Conservation (phyloP, 2,888 invertebrate genomes). For the Nymphalis urticae region DNA sequence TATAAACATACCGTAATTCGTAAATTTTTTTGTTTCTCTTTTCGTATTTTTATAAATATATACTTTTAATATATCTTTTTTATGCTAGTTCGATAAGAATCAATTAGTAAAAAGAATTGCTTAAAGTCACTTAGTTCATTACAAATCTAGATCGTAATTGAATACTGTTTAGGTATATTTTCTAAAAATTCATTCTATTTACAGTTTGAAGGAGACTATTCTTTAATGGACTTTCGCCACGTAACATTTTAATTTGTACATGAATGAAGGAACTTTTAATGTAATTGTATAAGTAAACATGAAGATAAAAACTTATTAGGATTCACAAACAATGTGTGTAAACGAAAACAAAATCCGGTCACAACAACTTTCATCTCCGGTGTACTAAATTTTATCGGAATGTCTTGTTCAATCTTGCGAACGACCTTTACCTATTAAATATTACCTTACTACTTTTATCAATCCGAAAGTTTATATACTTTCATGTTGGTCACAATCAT, state of each 20-base stretch:
- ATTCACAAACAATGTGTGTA: slow-evolving; percentile 31
- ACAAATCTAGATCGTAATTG: no score
- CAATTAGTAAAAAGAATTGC: no score
- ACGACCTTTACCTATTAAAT: slow-evolving; percentile 37
- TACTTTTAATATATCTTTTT: neutral
- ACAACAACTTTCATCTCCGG: slow-evolving; percentile 70
- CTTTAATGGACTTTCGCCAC: no score
- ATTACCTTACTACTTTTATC: neutral
- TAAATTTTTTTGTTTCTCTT: neutral
- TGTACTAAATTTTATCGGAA: slow-evolving; percentile 52
- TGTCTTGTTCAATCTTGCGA: slow-evolving; percentile 11
- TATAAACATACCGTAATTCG: neutral
- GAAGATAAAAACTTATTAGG: slow-evolving; percentile 3
- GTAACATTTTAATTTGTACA: no score
- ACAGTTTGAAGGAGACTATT: no score
- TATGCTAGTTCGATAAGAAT: neutral
- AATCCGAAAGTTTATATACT: neutral
- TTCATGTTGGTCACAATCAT: neutral
- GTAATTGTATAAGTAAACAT: neutral
- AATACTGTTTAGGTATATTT: no score
- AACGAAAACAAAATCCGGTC: slow-evolving; percentile 70
- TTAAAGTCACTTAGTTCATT: no score
- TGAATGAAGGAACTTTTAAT: no score
- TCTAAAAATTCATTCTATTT: no score
- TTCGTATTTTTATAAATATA: neutral